Conservation (phyloP, 2,113 vertebrate species). For the Falcunculus frontatus region DNA sequence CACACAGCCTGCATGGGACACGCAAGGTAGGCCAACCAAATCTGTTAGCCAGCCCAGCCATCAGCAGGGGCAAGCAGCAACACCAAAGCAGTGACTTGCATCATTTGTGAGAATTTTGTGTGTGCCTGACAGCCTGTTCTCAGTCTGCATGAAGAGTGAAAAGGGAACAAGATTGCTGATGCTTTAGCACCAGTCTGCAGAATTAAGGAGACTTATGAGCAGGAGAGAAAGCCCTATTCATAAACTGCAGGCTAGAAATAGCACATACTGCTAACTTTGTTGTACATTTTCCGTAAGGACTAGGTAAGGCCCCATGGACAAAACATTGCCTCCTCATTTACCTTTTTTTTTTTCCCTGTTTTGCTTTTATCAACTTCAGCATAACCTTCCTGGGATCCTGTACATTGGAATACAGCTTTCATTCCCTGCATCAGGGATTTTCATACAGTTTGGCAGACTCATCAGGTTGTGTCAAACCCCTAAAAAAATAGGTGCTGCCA, state of each 20-base stretch:
- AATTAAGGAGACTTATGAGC: neutral
- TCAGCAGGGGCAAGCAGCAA: neutral
- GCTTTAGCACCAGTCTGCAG: slow-evolving; percentile 16
- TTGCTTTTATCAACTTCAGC: slow-evolving; percentile 12
- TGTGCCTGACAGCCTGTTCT: neutral
- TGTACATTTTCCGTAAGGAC: neutral
- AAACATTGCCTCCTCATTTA: neutral
- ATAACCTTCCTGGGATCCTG: neutral
- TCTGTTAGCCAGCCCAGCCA: neutral
- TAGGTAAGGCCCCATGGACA: slow-evolving; percentile 12
- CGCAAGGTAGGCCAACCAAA: neutral
- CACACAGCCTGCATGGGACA: neutral
- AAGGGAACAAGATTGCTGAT: neutral
- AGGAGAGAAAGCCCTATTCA: slow-evolving; percentile 51
- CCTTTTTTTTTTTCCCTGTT: neutral
- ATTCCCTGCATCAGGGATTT: slow-evolving; percentile 12
- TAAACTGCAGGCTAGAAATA: slow-evolving; percentile 49
- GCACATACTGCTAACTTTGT: slow-evolving; percentile 32
- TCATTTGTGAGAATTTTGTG: neutral
- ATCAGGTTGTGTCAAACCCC: neutral
- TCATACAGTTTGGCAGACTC: slow-evolving; percentile 25
- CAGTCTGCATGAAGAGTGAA: neutral
- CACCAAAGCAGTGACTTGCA: neutral
- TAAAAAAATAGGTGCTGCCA: slow-evolving; percentile 31
- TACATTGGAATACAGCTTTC: neutral